These are phyloP conservation scores for Osmerus mordax DNA, from an alignment of 2,113 vertebrate species.

Conservation along the genomic window DNA sequence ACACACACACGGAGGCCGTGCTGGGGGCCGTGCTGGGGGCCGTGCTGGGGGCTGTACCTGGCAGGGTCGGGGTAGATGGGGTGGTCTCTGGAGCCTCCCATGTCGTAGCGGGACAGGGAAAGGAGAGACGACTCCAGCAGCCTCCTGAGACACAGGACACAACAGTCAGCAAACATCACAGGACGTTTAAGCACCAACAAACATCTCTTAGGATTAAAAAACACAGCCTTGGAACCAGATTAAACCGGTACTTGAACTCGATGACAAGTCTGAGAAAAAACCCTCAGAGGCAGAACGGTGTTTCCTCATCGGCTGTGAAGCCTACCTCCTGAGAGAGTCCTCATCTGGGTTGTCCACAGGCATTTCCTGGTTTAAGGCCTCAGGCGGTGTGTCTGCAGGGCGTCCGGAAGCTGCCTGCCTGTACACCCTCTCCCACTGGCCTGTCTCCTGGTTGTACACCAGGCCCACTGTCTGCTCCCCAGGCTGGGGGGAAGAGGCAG, in stretches of 20 bases:
- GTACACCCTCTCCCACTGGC: constrained; percentile 93
- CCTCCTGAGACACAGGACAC: constrained; percentile 75
- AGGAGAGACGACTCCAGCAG: constrained; percentile 95
- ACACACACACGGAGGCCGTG: neutral
- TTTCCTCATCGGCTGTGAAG: no score
- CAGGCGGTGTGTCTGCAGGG: constrained; percentile 83
- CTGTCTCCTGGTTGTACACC: constrained; percentile 96
- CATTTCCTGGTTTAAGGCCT: constrained; percentile 98
- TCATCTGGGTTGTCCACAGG: constrained; percentile 95
- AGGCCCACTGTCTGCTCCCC: constrained; percentile 90
- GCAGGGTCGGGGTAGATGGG: constrained; percentile 98
- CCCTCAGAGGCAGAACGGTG: neutral
- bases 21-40: constrained; percentile 11
- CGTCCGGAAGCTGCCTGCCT: constrained; percentile 82
- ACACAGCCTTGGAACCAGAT: no score
- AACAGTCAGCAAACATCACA: neutral
- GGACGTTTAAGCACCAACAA: neutral
- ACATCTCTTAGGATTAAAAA: no score
- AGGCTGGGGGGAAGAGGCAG: constrained; percentile 71
- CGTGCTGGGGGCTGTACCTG: constrained; percentile 70
- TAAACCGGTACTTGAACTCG: no score
- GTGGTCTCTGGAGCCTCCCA: constrained; percentile 95
- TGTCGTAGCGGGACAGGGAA: constrained; percentile 94
- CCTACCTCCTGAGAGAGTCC: constrained; percentile 95
- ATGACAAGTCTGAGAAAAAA: neutral